Percentiles rank a stretch among this genome's conserved stretches.
Evolutionary conservation across 2,113 vertebrate genomes (phyloP).

Genomic region (Coreoperca whiteheadi): DNA sequence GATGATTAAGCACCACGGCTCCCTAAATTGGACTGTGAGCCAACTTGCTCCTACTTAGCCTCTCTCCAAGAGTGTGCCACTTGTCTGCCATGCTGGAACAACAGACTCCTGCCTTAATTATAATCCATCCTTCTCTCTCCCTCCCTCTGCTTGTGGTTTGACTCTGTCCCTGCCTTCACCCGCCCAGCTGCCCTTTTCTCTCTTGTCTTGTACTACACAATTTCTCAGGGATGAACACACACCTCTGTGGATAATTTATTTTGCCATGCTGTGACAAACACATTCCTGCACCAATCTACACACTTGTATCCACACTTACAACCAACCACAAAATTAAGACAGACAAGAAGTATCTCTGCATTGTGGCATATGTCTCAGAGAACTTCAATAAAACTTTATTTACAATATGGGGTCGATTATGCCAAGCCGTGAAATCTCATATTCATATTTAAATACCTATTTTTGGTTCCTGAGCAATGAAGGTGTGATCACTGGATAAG

Average conservation of each 20-base stretch:
- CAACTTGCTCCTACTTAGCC: conserved; percentile 77
- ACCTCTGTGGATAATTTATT: conserved; percentile 31
- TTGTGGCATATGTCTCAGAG: background rate
- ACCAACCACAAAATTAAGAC: background rate
- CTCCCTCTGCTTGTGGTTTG: background rate
- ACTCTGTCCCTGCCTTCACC: conserved; percentile 29
- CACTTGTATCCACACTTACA: background rate
- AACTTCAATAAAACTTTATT: background rate
- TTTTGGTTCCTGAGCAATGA: background rate
- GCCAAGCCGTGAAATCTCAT: background rate
- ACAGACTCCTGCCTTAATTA: conserved; percentile 56
- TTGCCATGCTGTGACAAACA: conserved; percentile 38
- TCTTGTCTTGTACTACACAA: conserved; percentile 37
- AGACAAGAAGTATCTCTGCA: background rate
- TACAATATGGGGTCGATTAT: background rate
- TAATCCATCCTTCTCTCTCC: background rate
- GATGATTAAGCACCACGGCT: conserved; percentile 78
- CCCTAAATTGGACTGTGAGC: conserved; percentile 69
- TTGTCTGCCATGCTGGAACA: conserved; percentile 62
- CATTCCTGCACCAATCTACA: background rate
- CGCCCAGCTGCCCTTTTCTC: conserved; percentile 15
- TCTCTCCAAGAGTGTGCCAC: conserved; percentile 63
- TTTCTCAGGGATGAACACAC: conserved; percentile 35
- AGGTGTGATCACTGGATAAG: background rate
- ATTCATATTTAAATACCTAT: background rate